A percentile compares a stretch with the other conserved stretches of the same genome.
These are phyloP conservation scores for Platyrinchus mystaceus DNA, from an alignment of 2,797 vertebrate species.

Conservation along the genomic window DNA sequence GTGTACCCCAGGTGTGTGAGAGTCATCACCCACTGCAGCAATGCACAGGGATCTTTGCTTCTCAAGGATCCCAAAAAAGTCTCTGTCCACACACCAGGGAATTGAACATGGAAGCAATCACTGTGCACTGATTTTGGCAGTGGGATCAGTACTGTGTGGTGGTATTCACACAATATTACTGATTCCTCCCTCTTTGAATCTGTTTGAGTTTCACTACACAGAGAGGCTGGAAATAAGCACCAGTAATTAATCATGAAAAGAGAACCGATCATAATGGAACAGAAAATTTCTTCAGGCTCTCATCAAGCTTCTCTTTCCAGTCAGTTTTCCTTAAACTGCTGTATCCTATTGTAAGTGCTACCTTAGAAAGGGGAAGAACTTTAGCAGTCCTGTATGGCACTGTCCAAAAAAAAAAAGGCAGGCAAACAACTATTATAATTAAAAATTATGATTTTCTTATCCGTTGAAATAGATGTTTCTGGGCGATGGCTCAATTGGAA, in stretches of 20 bases:
- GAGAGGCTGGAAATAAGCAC: background rate
- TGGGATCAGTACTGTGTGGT: background rate
- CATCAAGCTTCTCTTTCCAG: background rate
- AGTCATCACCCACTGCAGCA: background rate
- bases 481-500: background rate
- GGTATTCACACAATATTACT: background rate
- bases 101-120: background rate
- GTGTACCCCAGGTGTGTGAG: rapidly evolving
- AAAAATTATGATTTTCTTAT: background rate
- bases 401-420: background rate
- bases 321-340: background rate
- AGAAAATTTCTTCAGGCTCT: background rate
- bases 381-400: background rate
- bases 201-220: background rate
- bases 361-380: background rate
- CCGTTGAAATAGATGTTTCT: background rate
- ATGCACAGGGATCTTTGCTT: background rate
- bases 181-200: rapidly evolving
- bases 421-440: background rate
- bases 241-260: background rate
- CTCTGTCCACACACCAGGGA: background rate
- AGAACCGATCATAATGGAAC: background rate
- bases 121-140: background rate
- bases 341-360: background rate
- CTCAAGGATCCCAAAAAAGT: background rate